A percentile compares a stretch with the other conserved stretches of the same genome.
Evolutionary conservation across 2,113 vertebrate species (phyloP).

Genomic region (Phrynosoma platyrhinos): DNA sequence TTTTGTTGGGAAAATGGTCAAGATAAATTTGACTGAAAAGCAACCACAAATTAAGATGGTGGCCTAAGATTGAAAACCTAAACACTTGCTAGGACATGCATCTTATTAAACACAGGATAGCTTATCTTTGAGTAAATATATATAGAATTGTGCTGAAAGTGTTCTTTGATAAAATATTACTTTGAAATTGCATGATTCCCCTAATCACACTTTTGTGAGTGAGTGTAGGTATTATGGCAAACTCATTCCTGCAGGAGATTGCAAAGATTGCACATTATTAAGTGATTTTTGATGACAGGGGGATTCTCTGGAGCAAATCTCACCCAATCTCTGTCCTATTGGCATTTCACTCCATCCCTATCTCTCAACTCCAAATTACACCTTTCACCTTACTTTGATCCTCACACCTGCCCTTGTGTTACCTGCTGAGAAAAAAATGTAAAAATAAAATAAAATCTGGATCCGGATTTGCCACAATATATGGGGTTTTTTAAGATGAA

Average conservation of each 20-base stretch:
- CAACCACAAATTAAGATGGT: too few species aligned
- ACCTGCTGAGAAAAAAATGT: neutral
- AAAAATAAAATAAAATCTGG: neutral
- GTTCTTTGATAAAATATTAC: neutral
- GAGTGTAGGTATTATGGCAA: neutral
- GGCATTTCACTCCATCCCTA: neutral
- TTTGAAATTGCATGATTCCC: neutral
- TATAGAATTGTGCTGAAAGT: neutral
- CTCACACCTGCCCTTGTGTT: neutral
- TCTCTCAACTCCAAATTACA: neutral
- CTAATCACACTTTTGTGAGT: neutral
- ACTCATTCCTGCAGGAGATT: too few species aligned
- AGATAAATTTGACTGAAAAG: too few species aligned
- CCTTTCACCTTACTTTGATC: neutral
- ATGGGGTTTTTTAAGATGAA: neutral
- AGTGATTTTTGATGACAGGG: neutral
- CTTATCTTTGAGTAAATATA: neutral
- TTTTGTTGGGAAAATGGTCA: too few species aligned
- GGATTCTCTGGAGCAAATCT: neutral
- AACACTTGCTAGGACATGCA: too few species aligned
- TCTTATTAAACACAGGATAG: neutral
- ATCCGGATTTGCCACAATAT: neutral
- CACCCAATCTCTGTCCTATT: neutral
- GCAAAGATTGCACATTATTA: neutral
- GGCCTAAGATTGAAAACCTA: too few species aligned